Evolutionary conservation across 1,140 invertebrate species (phyloP).

Genomic region (Dufourea novaeangliae): DNA sequence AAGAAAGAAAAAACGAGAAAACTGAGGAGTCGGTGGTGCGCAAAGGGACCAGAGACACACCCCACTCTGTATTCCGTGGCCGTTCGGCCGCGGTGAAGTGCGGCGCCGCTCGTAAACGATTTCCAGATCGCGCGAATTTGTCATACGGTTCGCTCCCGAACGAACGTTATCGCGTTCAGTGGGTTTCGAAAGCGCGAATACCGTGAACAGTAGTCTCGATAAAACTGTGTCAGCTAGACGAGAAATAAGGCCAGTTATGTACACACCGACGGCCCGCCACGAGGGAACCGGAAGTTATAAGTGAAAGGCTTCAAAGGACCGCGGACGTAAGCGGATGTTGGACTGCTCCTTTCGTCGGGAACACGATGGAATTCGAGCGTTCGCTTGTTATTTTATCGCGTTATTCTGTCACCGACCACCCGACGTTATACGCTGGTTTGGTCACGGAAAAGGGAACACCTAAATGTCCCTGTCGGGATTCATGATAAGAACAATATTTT

Average conservation of each 20-base stretch:
- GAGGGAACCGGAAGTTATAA: neutral
- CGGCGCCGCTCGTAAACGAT: slow-evolving; percentile 14
- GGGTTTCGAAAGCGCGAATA: neutral
- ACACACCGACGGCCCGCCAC: neutral
- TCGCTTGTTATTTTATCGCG: neutral
- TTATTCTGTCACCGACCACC: neutral
- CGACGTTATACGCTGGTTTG: no score
- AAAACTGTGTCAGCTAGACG: neutral
- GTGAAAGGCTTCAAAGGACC: slow-evolving; percentile 6
- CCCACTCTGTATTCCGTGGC: neutral
- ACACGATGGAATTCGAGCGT: neutral
- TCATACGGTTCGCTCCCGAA: slow-evolving; percentile 13
- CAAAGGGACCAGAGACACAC: neutral
- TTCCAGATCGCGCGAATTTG: slow-evolving; percentile 40
- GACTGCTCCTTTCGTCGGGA: neutral
- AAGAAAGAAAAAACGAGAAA: neutral
- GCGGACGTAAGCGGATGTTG: neutral
- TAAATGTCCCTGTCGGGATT: no score
- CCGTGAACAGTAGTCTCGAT: neutral
- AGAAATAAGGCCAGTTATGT: slow-evolving; percentile 5
- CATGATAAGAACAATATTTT: no score
- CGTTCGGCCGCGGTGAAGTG: neutral
- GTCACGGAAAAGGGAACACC: no score
- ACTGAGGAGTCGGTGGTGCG: no score
- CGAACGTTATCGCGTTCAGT: neutral